These are phyloP conservation scores for Nothocercus julius DNA, from an alignment of 2,113 vertebrate species.

Conservation along the genomic window DNA sequence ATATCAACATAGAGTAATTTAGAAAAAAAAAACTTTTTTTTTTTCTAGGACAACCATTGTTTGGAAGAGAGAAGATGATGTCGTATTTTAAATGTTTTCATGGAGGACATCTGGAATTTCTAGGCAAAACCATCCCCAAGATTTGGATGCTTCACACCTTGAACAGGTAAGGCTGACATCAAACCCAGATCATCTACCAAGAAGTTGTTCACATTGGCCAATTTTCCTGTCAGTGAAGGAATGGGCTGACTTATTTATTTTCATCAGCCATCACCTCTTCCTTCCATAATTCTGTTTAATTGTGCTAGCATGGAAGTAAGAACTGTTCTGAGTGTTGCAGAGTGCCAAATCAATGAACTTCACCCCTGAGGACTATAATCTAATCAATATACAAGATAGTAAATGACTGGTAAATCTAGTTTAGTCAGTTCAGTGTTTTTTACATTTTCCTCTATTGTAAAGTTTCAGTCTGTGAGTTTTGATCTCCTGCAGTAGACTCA, in stretches of 20 bases:
- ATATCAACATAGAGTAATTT: neutral
- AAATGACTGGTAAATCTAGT: neutral
- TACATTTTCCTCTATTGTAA: neutral
- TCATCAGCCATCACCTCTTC: neutral
- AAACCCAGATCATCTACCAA: neutral
- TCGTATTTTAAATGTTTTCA: neutral
- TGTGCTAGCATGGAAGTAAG: neutral
- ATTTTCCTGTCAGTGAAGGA: neutral
- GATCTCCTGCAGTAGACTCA: neutral
- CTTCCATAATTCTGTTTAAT: neutral
- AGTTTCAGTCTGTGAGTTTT: neutral
- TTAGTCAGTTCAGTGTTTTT: neutral
- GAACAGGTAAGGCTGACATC: neutral
- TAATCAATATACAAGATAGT: neutral
- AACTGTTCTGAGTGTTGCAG: neutral
- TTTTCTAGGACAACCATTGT: neutral
- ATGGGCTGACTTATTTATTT: neutral
- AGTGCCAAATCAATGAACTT: neutral
- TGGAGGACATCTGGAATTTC: neutral
- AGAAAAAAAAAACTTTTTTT: neutral
- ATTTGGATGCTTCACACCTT: neutral
- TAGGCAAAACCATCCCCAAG: neutral
- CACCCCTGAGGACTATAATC: neutral
- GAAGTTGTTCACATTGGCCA: neutral
- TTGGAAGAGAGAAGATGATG: neutral